Evolutionary conservation across 2,113 vertebrate species (phyloP).

Genomic region (Syrrhaptes paradoxus): DNA sequence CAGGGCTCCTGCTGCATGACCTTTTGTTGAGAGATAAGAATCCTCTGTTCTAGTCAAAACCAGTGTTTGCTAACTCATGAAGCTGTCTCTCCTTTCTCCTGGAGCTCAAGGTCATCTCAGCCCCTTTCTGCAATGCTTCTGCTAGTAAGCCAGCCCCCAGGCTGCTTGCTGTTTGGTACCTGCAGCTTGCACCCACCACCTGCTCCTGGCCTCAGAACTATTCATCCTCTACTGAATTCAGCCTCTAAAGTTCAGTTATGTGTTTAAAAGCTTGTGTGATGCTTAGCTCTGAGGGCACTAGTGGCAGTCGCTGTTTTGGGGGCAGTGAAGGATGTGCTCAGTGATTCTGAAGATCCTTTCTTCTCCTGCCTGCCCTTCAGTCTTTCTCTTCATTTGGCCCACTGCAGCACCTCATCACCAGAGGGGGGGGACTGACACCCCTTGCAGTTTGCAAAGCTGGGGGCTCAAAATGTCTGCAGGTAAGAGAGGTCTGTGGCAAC

Average conservation of each 20-base stretch:
- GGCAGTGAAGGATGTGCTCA: background rate
- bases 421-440: background rate
- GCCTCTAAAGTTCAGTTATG: background rate
- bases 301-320: background rate
- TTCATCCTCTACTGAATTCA: background rate
- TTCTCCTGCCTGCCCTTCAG: background rate
- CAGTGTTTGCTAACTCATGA: background rate
- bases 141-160: background rate
- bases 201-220: background rate
- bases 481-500: background rate
- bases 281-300: background rate
- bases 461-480: background rate
- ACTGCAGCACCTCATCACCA: background rate
- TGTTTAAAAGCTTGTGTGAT: background rate
- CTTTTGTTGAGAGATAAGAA: background rate
- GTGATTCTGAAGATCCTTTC: background rate
- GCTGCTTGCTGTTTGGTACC: background rate
- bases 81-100: background rate
- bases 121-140: background rate
- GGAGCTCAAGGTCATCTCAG: background rate
- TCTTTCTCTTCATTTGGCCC: background rate
- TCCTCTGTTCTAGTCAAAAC: background rate
- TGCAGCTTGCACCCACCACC: background rate
- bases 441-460: background rate
- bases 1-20: background rate